Base-by-base conservation (phyloP, 1,140 invertebrate species). In the Heterodera carotae region DNA sequence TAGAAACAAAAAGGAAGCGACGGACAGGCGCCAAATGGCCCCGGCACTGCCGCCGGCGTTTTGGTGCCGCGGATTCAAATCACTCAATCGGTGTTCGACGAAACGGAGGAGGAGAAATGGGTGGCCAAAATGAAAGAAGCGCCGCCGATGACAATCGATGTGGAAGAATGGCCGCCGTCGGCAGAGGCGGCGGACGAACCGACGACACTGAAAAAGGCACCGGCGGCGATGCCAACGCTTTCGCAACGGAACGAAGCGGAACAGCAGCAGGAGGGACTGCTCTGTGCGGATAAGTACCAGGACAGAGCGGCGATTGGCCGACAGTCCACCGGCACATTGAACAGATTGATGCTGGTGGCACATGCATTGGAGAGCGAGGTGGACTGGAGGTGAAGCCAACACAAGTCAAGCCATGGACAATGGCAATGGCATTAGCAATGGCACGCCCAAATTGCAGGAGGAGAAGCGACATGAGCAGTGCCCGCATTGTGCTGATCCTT, bases 281-380 rank as follows among this genome's bases (percentile, higher is more conserved):
- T 74, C 18, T 53, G 48, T 60, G 71, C 71, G 25, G 18, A 62
- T 10, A 74, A 74, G 62, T 74, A 74, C 27, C 71, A 74, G 25
- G 71, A 74, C 48, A 59, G 71, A 18, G 39, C 53, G 33, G 25
- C 71, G 25, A 27, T 60, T 12, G 56, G 56, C 34, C 31, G 71
- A 79, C 85, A 84, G 53, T 86, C 84, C 1, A 86, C 85, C 18
- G 86, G 86, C 15, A 86, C 85, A 22, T 69, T 86, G 2, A 87
- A 86, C 70, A 73, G 85, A 33, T 75, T 86, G n/a, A 87, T 86
- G 25, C 74, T 86, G 39, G 85, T 86, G 22, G 85, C 85, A 2
- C 85, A 85, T 48, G 85, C 86, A 3, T 53, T 86, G 27, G 85
- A 86, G 69, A 73, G 73, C 15, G 85, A 86, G 68, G 85, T 87